A percentile compares a stretch with the other conserved stretches of the same genome.
phyloP scores from a whole-genome alignment of 2,797 vertebrate genomes.

The Amblyopsis hoosieri region DNA sequence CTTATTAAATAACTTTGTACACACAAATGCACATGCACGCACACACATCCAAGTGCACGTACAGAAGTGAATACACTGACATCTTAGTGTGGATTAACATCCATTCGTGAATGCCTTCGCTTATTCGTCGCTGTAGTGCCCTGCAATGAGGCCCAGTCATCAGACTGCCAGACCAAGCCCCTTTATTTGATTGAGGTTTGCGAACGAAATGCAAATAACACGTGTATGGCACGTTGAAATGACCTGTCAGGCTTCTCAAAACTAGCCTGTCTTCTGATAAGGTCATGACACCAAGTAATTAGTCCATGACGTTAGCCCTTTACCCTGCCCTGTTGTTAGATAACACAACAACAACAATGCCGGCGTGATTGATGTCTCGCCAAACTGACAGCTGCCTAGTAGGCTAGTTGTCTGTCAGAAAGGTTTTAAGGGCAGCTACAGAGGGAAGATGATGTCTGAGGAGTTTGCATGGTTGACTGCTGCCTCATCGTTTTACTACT shows the following conservation, averaged over 20 bases:
- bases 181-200: constrained; percentile 46
- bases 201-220: constrained; percentile 72
- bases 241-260: constrained; percentile 69
- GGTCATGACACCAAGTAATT: constrained; percentile 71
- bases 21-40: constrained; percentile 9
- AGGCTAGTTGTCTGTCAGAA: constrained; percentile 24
- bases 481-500: neutral
- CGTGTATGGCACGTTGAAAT: constrained; percentile 50
- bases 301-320: constrained; percentile 49
- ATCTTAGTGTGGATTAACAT: constrained; percentile 66
- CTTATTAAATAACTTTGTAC: constrained; percentile 73
- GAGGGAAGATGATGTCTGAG: neutral
- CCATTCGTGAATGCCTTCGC: constrained; percentile 69
- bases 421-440: neutral
- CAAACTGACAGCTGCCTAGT: constrained; percentile 13
- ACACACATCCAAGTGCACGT: constrained; percentile 33
- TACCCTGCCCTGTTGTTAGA: constrained; percentile 46
- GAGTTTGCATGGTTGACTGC: neutral
- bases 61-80: constrained; percentile 50
- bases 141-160: constrained; percentile 43
- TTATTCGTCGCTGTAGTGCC: constrained; percentile 55
- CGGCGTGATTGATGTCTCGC: constrained; percentile 38
- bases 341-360: constrained; percentile 13
- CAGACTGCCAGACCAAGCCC: constrained; percentile 31
- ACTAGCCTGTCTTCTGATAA: constrained; percentile 71